phyloP scores from a whole-genome alignment of 1,140 invertebrate genomes.

The Bombyx mandarina region DNA sequence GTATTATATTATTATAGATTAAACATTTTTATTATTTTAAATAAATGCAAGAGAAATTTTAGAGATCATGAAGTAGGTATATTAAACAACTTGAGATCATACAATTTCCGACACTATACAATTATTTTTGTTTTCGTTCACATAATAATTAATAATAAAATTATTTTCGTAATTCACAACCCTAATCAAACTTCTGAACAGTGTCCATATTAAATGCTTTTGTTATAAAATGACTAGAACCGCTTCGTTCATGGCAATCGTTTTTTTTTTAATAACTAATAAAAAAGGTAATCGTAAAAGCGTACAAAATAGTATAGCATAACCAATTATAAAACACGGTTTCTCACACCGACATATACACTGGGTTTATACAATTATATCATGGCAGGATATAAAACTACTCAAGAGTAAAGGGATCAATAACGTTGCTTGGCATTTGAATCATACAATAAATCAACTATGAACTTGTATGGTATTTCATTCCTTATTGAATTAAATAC shows the following conservation, averaged over 20 bases:
- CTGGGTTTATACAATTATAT: too few relatives aligned
- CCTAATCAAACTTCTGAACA: slow-evolving; percentile 50
- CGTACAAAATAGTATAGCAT: too few relatives aligned
- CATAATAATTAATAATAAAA: slow-evolving; percentile 49
- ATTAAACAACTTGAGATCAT: slow-evolving; percentile 55
- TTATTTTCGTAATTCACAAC: slow-evolving; percentile 48
- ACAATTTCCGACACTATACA: slow-evolving; percentile 20
- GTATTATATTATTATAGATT: slow-evolving; percentile 17
- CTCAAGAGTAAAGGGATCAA: too few relatives aligned
- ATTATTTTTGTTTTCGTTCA: slow-evolving; percentile 15
- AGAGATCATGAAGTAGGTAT: slow-evolving; percentile 54
- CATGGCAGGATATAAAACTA: too few relatives aligned
- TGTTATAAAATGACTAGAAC: slow-evolving; percentile 58
- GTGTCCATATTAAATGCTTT: slow-evolving; percentile 42
- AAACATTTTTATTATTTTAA: slow-evolving; percentile 22
- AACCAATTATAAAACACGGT: too few relatives aligned
- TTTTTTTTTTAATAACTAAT: slow-evolving; percentile 8
- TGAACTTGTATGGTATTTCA: too few relatives aligned
- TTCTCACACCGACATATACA: too few relatives aligned
- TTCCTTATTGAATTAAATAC: too few relatives aligned
- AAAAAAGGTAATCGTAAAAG: too few relatives aligned
- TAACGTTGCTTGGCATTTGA: too few relatives aligned
- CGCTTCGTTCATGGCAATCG: slow-evolving; percentile 52
- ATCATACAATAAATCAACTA: too few relatives aligned
- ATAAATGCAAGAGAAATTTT: slow-evolving; percentile 59